Conservation (phyloP, 2,113 vertebrate genomes). For the Catharus bicknelli region DNA sequence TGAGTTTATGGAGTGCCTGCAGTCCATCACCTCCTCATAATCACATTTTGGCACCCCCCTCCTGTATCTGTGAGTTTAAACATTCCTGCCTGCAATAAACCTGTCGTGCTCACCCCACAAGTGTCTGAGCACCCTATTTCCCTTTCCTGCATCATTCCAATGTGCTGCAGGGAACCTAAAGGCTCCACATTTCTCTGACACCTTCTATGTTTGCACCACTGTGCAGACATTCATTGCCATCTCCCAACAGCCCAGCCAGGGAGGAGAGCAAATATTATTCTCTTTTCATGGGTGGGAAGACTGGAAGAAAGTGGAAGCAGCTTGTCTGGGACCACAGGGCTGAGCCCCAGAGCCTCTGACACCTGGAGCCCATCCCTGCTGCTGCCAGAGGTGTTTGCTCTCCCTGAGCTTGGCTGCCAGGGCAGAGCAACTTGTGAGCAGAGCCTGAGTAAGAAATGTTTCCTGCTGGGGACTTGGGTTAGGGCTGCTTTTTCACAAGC, state of each 20-base stretch:
- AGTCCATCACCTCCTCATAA: conserved; percentile 10
- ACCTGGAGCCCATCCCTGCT: background rate
- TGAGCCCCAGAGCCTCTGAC: background rate
- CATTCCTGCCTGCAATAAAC: conserved; percentile 47
- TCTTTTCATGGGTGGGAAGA: background rate
- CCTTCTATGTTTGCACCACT: conserved; percentile 13
- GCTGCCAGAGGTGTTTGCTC: background rate
- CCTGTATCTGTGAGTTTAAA: background rate
- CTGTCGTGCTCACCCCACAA: background rate
- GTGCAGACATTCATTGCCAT: conserved; percentile 26
- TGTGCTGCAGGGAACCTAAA: background rate
- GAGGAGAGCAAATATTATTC: conserved; percentile 29
- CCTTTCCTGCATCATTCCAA: background rate
- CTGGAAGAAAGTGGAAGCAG: background rate
- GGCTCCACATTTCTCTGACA: background rate
- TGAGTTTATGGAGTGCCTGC: background rate
- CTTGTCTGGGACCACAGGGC: background rate
- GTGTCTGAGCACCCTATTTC: conserved; percentile 7
- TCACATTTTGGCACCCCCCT: background rate
- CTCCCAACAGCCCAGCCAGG: background rate
- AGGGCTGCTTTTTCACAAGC: background rate
- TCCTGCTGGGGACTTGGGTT: background rate
- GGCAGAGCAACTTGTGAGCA: background rate
- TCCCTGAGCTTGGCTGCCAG: background rate
- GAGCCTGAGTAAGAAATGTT: background rate